Percentiles rank a stretch among this genome's conserved stretches.
Evolutionary conservation across 2,113 vertebrate genomes (phyloP).

Genomic region (Lonchura striata): DNA sequence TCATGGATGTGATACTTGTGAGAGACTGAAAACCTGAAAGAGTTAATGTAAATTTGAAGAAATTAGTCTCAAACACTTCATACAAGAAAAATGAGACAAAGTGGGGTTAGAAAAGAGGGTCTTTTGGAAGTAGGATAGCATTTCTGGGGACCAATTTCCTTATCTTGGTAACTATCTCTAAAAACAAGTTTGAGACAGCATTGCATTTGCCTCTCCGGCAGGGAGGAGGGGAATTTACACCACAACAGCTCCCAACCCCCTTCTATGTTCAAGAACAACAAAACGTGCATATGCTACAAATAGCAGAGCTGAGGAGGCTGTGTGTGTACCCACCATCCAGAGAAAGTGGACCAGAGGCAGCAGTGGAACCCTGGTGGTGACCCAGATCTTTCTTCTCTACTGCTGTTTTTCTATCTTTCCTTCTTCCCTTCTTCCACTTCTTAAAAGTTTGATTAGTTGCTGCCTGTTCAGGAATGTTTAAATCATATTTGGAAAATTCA

Average conservation of each 20-base stretch:
- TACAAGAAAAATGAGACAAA: background rate
- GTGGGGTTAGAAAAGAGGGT: background rate
- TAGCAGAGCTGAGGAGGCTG: too few relatives aligned
- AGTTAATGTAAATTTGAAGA: background rate
- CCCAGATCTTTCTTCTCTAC: background rate
- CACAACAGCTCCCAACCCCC: background rate
- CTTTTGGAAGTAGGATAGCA: background rate
- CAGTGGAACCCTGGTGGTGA: background rate
- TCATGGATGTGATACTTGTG: background rate
- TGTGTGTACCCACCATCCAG: background rate
- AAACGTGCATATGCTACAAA: background rate
- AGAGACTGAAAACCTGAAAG: background rate
- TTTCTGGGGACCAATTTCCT: background rate
- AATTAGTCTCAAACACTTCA: background rate
- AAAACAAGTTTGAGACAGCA: background rate
- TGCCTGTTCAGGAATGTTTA: background rate
- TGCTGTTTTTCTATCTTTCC: background rate
- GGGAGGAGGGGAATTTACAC: background rate
- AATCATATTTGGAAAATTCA: background rate
- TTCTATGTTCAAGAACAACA: background rate
- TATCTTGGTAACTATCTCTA: background rate
- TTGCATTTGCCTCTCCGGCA: rapidly evolving
- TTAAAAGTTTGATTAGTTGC: background rate
- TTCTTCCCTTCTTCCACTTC: background rate
- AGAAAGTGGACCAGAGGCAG: background rate